Evolutionary conservation across 2,113 vertebrate genomes (phyloP).

Genomic region (Salvelinus namaycush): DNA sequence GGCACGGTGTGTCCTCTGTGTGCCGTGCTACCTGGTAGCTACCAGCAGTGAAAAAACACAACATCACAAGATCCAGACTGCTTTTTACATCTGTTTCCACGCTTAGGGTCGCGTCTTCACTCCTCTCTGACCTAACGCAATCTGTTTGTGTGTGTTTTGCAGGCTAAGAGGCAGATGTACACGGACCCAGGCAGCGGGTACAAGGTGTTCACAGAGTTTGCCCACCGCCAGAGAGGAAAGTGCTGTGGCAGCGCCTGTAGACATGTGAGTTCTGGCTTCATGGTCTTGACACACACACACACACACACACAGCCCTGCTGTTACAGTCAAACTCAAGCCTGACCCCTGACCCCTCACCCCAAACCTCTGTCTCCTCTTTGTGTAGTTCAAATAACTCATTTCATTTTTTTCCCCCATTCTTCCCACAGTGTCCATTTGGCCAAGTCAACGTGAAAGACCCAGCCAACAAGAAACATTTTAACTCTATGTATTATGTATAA

Average conservation of each 20-base stretch:
- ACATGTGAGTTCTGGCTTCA: constrained; percentile 76
- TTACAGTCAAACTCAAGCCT: background rate
- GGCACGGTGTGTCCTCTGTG: background rate
- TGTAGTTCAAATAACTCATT: constrained; percentile 24
- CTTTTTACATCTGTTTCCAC: constrained; percentile 57
- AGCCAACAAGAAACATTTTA: constrained; percentile 80
- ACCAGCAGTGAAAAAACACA: constrained; percentile 23
- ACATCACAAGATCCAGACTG: constrained; percentile 43
- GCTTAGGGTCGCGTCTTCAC: constrained; percentile 31
- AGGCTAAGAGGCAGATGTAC: constrained; percentile 80
- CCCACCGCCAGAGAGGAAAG: constrained; percentile 76
- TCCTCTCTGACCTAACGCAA: constrained; percentile 55
- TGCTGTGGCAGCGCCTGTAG: constrained; percentile 81
- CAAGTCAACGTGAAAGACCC: constrained; percentile 83
- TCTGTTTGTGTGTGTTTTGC: constrained; percentile 46
- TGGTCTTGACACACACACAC: background rate
- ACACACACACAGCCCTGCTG: background rate
- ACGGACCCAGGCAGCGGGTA: constrained; percentile 76
- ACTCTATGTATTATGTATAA: constrained; percentile 77
- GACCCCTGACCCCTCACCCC: background rate
- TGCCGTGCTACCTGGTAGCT: background rate
- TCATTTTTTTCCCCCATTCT: constrained; percentile 61
- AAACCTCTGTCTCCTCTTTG: background rate
- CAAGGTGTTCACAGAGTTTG: constrained; percentile 75
- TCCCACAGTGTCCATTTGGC: constrained; percentile 82